Evolutionary conservation across 1,140 invertebrate species (phyloP).

Genomic region (Drosophila pseudoobscura): DNA sequence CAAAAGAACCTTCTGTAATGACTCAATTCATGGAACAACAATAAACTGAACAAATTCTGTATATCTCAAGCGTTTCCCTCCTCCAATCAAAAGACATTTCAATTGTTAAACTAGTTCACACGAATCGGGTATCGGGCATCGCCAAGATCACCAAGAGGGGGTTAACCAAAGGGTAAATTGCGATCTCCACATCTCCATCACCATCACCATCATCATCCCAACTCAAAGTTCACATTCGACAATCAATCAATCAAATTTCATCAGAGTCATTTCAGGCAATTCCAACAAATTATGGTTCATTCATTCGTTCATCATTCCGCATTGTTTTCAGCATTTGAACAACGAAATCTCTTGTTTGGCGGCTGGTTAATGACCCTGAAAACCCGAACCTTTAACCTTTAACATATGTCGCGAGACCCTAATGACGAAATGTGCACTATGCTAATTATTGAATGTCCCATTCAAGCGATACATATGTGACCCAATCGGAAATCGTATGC

Average conservation of each 20-base stretch:
- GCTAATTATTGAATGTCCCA: conserved; percentile 5
- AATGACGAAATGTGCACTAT: conserved; percentile 35
- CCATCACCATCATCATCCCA: too few relatives aligned
- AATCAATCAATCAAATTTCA: conserved; percentile 53
- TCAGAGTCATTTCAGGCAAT: conserved; percentile 42
- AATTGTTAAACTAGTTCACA: conserved; percentile 44
- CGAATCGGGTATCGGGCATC: not conserved
- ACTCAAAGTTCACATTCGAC: conserved; percentile 31
- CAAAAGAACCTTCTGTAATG: too few relatives aligned
- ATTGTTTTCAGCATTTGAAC: conserved; percentile 4
- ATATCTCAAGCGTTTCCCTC: too few relatives aligned
- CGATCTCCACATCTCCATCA: conserved; percentile 2
- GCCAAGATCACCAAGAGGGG: conserved; percentile 7
- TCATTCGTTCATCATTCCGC: not conserved
- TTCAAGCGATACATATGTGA: conserved; percentile 20
- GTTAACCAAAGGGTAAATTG: conserved; percentile 47
- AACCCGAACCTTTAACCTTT: conserved; percentile 8
- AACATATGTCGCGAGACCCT: conserved; percentile 7
- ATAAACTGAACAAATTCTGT: not conserved
- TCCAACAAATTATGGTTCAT: conserved; percentile 38
- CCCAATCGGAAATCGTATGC: conserved; percentile 48
- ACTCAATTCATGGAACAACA: not conserved
- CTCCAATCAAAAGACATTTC: not conserved
- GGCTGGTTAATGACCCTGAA: conserved; percentile 39
- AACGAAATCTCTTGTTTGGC: conserved; percentile 32